Evolutionary conservation across 2,797 vertebrate genomes (phyloP).

Genomic region (Rhincodon typus): DNA sequence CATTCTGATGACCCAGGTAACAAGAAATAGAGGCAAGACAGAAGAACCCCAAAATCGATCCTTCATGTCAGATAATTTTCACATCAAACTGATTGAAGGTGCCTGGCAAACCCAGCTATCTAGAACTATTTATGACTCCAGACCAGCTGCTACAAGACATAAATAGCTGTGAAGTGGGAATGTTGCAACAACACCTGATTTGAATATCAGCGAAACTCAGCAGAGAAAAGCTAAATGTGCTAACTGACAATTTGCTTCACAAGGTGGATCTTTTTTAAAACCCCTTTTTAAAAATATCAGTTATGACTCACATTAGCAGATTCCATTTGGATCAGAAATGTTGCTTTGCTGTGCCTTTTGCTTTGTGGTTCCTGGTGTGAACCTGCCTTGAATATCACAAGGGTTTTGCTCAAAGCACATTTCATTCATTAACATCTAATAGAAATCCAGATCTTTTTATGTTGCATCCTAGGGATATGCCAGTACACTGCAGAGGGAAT

Average conservation of each 20-base stretch:
- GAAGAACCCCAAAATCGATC: not conserved
- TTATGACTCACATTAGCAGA: not conserved
- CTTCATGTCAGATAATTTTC: not conserved
- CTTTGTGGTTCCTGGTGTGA: not conserved
- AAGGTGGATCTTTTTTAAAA: not conserved
- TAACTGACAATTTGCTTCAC: conserved; percentile 17
- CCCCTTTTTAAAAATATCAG: not conserved
- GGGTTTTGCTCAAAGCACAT: not conserved
- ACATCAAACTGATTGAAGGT: not conserved
- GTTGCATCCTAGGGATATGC: not conserved
- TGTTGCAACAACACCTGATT: not conserved
- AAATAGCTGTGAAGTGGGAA: not conserved
- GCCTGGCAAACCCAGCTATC: not conserved
- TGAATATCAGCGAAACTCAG: not conserved
- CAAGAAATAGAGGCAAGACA: not conserved
- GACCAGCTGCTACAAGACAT: conserved; percentile 6
- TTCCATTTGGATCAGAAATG: not conserved
- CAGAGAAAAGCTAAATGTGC: conserved; percentile 1
- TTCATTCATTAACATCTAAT: not conserved
- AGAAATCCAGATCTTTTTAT: not conserved
- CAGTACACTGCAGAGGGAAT: too few relatives aligned
- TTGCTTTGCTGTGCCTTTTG: not conserved
- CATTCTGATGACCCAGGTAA: not conserved
- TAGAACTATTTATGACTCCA: not conserved
- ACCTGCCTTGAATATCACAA: not conserved